phyloP scores from a whole-genome alignment of 2,113 vertebrate genomes.

The Labrus mixtus region DNA sequence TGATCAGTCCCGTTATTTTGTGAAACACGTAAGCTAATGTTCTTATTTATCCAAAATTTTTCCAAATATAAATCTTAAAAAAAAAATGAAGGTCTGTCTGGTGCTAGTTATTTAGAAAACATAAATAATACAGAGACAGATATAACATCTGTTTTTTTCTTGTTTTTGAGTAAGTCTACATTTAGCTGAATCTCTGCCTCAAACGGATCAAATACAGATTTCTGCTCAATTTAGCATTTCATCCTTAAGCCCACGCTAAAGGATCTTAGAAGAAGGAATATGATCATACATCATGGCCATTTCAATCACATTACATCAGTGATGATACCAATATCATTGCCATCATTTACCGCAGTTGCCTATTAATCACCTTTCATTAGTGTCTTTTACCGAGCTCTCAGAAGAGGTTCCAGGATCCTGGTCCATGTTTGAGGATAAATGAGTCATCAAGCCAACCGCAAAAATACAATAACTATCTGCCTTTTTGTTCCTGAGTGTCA shows the following conservation, averaged over 20 bases:
- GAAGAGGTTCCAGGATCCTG: slow-evolving; percentile 51
- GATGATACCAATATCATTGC: slow-evolving; percentile 67
- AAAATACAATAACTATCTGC: slow-evolving; percentile 59
- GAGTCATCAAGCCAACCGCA: slow-evolving; percentile 59
- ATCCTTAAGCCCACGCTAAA: slow-evolving; percentile 6
- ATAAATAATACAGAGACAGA: too few species aligned
- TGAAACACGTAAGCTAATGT: too few species aligned
- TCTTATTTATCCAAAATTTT: too few species aligned
- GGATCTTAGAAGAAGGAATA: slow-evolving; percentile 5
- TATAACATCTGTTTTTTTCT: too few species aligned
- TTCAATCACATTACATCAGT: slow-evolving; percentile 58
- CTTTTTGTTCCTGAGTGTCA: slow-evolving; percentile 55
- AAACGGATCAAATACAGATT: too few species aligned
- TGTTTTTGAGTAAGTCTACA: too few species aligned
- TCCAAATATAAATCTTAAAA: not conserved
- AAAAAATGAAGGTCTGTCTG: too few species aligned
- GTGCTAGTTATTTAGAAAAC: too few species aligned
- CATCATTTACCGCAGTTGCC: slow-evolving; percentile 70
- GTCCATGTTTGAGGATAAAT: slow-evolving; percentile 63
- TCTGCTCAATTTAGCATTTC: not conserved
- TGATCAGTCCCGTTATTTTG: too few species aligned
- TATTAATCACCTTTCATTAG: slow-evolving; percentile 79
- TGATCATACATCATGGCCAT: slow-evolving; percentile 18
- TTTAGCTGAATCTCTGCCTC: too few species aligned
- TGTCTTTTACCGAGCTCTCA: slow-evolving; percentile 61